Percentiles rank a stretch among this genome's conserved stretches.
Evolutionary conservation across 64 coral and sea anemone genomes (phyloP).

Genomic region (Montipora capricornis): DNA sequence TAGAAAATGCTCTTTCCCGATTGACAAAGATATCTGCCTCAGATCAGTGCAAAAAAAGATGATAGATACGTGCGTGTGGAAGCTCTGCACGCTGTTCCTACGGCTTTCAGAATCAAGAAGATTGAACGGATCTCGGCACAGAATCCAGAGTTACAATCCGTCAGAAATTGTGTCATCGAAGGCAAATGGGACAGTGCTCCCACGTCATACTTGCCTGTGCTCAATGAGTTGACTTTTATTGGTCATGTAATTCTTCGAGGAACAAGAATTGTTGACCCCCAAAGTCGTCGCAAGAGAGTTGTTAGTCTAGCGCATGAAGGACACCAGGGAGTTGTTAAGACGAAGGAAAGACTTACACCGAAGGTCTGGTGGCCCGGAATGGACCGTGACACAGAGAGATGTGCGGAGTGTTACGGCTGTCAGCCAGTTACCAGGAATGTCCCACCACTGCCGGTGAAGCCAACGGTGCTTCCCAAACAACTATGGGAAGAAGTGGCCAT

Average conservation of each 20-base stretch:
- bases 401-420: constrained; percentile 21
- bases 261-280: constrained; percentile 15
- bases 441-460: not conserved
- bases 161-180: constrained; percentile 31
- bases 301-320: not conserved
- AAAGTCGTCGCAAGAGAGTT: constrained; percentile 24
- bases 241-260: constrained; percentile 22
- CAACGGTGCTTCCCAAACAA: not conserved
- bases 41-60: not conserved
- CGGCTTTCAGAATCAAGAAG: constrained; percentile 31
- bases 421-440: constrained; percentile 25
- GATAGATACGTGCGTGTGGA: constrained; percentile 31
- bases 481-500: not conserved
- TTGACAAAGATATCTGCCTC: constrained; percentile 16
- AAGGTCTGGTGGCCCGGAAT: constrained; percentile 53
- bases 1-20: constrained; percentile 42
- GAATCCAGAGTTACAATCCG: constrained; percentile 38
- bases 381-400: constrained; percentile 8
- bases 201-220: constrained; percentile 7
- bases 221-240: constrained; percentile 33
- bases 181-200: constrained; percentile 33
- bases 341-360: constrained; percentile 29
- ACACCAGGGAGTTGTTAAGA: constrained; percentile 26
- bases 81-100: constrained; percentile 28
- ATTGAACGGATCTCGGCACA: constrained; percentile 25